Evolutionary conservation across 1,140 invertebrate genomes (phyloP).

Genomic region (Ips typographus): DNA sequence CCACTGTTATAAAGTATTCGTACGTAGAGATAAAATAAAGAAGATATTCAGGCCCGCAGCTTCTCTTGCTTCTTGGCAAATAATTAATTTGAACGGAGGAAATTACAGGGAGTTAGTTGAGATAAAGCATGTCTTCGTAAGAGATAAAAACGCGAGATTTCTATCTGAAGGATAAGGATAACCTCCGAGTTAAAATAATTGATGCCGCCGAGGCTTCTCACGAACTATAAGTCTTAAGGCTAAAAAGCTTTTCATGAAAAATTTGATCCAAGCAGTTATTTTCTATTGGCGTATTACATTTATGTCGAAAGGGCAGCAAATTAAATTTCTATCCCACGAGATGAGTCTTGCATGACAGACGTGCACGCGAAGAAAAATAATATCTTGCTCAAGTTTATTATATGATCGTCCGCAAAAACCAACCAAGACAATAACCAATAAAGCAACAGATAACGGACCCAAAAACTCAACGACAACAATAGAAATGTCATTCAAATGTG

Average conservation of each 20-base stretch:
- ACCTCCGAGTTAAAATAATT: conserved; percentile 32
- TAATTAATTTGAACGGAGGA: conserved; percentile 22
- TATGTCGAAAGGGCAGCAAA: conserved; percentile 8
- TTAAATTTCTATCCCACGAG: conserved; percentile 15
- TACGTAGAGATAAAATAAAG: conserved; percentile 21
- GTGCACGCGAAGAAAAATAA: background rate
- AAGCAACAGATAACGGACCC: conserved; percentile 9
- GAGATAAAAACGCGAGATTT: conserved; percentile 29
- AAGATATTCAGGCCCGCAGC: conserved; percentile 17
- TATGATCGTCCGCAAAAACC: background rate
- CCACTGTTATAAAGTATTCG: background rate
- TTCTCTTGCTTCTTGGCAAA: background rate
- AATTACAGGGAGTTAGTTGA: conserved; percentile 25
- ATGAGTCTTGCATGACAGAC: background rate
- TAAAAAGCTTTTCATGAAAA: conserved; percentile 11
- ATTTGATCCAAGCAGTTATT: conserved; percentile 12
- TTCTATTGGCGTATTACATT: conserved; percentile 11
- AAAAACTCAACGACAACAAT: conserved; percentile 19
- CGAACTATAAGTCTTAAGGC: conserved; percentile 16
- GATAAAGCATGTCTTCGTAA: conserved; percentile 19
- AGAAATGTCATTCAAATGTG: conserved; percentile 34
- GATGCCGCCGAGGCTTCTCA: conserved; percentile 28
- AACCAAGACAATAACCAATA: conserved; percentile 20
- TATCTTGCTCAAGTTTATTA: background rate
- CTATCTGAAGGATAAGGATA: conserved; percentile 33